Evolutionary conservation across 2,888 invertebrate genomes (phyloP), one percentile per base, ranked within the genome.

Genomic region (Stegophylla sp.): DNA sequence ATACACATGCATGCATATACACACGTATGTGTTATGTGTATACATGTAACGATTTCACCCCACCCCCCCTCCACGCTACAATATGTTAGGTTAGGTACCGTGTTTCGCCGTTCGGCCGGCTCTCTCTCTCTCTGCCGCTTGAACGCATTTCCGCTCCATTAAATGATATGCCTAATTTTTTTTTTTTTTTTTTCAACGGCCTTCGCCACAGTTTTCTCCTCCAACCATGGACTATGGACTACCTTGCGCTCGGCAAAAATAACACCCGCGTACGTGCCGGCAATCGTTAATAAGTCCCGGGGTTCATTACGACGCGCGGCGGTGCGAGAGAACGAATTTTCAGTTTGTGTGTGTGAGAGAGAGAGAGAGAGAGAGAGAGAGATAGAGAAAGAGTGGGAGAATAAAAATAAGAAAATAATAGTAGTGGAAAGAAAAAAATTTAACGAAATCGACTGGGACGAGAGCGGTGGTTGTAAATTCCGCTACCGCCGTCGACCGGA

Each of bases 201-300:
- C 63, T 63, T 48, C 48, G 48, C 63, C 9, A 15, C 9, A 34
- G 26, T 12, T 17, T n/a, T n/a, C n/a, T n/a, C n/a, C n/a, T n/a
- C n/a, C n/a, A n/a, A n/a, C n/a, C n/a, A n/a, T n/a, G n/a, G n/a
- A n/a, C n/a, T n/a, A n/a, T n/a, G n/a, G n/a, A n/a, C 34, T 34
- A 34, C 7, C 34, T 34, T 23, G 41, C 53, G 34, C 1, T 41
- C 66, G 43, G 43, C 23, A 15, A 45, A 45, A 51, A n/a, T 28
- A 13, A 26, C 71, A 56, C 41, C 23, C 20, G 59, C 59, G 69
- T 77, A 79, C 79, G 79, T 79, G 79, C 71, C 71, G 61, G 61
- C 79, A 79, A 79, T 79, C 79, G 69, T 79, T 63, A 79, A 79
- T n/a, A n/a, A n/a, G n/a, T n/a, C 4, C 34, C 69, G 34, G 59